These are phyloP conservation scores for Gobionotothen gibberifrons DNA, from an alignment of 2,797 vertebrate genomes.

Conservation along the genomic window DNA sequence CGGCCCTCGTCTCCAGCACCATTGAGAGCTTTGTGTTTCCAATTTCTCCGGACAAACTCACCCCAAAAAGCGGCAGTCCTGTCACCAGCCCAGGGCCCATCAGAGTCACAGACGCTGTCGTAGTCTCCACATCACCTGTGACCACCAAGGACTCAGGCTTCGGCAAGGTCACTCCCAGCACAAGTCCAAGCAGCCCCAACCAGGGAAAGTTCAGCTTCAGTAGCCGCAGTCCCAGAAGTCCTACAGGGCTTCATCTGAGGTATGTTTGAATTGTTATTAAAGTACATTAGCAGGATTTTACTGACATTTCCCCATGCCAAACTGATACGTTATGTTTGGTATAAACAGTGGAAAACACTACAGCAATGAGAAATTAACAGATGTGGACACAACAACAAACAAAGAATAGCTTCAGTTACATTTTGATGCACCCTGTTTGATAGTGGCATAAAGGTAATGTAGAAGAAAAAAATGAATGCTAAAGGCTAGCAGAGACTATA, in stretches of 20 bases:
- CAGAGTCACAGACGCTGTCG: not conserved
- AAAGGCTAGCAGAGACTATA: no score
- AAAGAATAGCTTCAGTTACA: not conserved
- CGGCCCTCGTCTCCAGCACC: conserved; percentile 73
- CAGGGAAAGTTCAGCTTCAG: conserved; percentile 46
- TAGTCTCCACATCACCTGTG: not conserved
- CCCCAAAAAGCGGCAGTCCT: conserved; percentile 11
- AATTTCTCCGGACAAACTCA: conserved; percentile 45
- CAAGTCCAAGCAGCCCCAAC: conserved; percentile 51
- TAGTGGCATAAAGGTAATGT: not conserved
- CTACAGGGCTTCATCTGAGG: conserved; percentile 51
- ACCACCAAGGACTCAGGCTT: conserved; percentile 27
- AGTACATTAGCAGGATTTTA: not conserved
- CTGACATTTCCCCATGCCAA: not conserved
- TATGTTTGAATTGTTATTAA: conserved; percentile 24
- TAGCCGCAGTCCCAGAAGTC: conserved; percentile 39
- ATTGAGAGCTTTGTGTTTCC: conserved; percentile 65
- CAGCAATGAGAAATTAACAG: not conserved
- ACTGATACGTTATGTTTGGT: not conserved
- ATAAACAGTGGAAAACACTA: not conserved
- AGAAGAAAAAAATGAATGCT: not conserved
- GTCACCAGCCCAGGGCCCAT: conserved; percentile 28
- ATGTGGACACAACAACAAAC: not conserved
- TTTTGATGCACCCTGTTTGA: not conserved
- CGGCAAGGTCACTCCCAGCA: conserved; percentile 18